Conservation (phyloP, 2,113 vertebrate genomes). For the Sphyrna mokarran region DNA sequence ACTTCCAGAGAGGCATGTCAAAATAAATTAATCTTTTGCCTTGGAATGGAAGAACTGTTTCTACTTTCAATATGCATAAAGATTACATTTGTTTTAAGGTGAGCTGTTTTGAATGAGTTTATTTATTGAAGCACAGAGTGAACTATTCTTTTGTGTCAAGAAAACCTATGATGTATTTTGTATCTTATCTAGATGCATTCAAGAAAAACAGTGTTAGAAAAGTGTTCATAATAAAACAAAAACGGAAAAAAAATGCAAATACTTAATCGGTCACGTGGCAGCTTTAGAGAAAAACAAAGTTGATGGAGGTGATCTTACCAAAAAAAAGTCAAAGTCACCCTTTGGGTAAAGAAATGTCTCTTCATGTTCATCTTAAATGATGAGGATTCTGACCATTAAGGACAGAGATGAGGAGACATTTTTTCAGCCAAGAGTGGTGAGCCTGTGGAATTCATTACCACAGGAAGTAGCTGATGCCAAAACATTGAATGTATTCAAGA, state of each 20-base stretch:
- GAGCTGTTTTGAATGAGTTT: not conserved
- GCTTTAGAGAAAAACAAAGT: not conserved
- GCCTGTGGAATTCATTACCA: too few species aligned
- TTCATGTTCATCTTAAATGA: too few species aligned
- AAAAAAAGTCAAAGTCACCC: too few species aligned
- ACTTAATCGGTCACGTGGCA: not conserved
- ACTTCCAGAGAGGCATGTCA: not conserved
- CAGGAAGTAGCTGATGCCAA: too few species aligned
- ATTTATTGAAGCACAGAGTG: not conserved
- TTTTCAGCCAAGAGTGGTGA: too few species aligned
- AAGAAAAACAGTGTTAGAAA: not conserved
- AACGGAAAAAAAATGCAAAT: not conserved
- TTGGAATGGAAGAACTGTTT: not conserved
- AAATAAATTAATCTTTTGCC: not conserved
- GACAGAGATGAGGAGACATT: too few species aligned
- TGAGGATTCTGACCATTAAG: too few species aligned
- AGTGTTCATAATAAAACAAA: not conserved
- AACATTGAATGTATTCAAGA: too few species aligned
- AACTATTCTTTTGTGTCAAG: not conserved
- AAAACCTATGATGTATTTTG: not conserved
- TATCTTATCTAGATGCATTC: not conserved
- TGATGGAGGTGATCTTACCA: not conserved
- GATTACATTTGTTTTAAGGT: not conserved
- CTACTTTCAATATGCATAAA: not conserved
- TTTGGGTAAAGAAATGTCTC: too few species aligned